Evolutionary conservation across 2,113 vertebrate genomes (phyloP), one percentile per base, ranked within the genome.

Genomic region (Nematolebias whitei): DNA sequence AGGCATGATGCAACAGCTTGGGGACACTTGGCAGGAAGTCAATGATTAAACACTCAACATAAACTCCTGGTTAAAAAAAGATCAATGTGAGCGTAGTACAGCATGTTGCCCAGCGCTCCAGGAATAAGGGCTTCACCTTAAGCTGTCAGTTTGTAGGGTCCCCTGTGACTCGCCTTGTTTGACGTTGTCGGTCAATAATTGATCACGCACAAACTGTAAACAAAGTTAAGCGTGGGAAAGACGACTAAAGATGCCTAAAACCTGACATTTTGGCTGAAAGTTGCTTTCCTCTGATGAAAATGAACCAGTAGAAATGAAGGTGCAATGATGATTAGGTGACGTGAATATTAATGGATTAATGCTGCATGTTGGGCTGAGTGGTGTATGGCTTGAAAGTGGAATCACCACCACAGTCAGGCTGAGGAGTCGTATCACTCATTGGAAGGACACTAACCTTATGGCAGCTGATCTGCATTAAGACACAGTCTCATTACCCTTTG

Each of bases 401-500:
- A 62, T 58, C 9, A 69, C 39, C 58, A 51, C 24, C 19, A 12
- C 11, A 59, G 64, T 68, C 18, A 45, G 24, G 40, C 66, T 8
- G 11, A 3, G 12, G 59, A 55, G 66, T 47, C 14, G 54, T 44
- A 7, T 40, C 35, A 20, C 32, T 24, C 15, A 54, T 40, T 32
- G 61, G 32, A 51, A 16, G 8, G 54, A 80, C 9, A 0, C 68
- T 0, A 41, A 70, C 61, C 56, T 20, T n/a, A 12, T 48, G 65
- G 54, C 63, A 63, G 76, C 64, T 62, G 81, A 74, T 70, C 59
- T 66, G 68, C 70, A 78, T 71, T 49, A 63, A 73, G 70, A 57
- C 3, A 26, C n/a, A 39, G 62, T 76, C 63, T 82, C 74, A 73
- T 83, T 85, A 78, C 62, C 24, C 57, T 74, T 77, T 74, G 48